These are phyloP conservation scores for Myrmecophaga tridactyla DNA, from an alignment of 2,113 vertebrate genomes.

Conservation along the genomic window DNA sequence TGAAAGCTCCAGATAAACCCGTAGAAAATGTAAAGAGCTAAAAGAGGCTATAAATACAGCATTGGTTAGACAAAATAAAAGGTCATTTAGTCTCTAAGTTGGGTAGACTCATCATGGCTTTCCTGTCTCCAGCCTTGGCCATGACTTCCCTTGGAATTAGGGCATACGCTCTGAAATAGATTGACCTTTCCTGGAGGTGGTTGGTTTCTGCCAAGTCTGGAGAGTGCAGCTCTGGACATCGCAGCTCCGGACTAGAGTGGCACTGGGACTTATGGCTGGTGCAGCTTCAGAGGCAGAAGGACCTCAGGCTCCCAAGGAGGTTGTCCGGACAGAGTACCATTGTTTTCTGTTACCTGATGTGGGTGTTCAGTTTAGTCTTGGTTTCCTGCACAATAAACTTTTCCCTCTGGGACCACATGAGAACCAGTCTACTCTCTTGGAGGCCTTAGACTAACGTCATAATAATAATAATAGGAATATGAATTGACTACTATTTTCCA, in stretches of 20 bases:
- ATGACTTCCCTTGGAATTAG: background rate
- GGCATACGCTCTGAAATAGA: background rate
- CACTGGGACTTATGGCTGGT: accelerated
- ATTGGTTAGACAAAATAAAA: background rate
- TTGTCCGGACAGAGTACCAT: background rate
- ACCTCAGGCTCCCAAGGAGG: background rate
- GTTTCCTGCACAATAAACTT: background rate
- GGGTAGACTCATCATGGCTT: background rate
- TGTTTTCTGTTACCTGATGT: background rate
- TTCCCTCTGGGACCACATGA: background rate
- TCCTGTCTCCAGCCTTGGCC: background rate
- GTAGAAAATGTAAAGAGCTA: background rate
- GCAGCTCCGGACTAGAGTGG: background rate
- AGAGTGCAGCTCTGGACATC: background rate
- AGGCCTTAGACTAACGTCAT: background rate
- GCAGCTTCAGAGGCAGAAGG: background rate
- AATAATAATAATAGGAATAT: background rate
- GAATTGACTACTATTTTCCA: background rate
- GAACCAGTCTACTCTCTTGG: background rate
- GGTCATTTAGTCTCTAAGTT: background rate
- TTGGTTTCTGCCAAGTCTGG: background rate
- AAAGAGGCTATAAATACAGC: background rate
- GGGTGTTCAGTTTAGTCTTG: background rate
- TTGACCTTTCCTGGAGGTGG: background rate
- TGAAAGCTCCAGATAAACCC: background rate